Evolutionary conservation across 2,888 invertebrate genomes (phyloP).

Genomic region (Therioaphis trifolii): DNA sequence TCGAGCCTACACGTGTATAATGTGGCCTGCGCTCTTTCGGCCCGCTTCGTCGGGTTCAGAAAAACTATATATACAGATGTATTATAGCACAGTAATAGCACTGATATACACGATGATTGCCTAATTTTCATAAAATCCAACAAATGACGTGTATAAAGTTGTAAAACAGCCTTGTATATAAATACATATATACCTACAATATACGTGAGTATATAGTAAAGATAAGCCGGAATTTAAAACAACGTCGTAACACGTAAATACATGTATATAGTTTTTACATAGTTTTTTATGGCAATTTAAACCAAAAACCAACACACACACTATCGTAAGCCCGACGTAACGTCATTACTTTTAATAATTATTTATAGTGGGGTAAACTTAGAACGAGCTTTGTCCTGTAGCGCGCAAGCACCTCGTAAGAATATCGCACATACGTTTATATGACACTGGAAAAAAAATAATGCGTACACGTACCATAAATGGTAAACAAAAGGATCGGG

Average conservation of each 20-base stretch:
- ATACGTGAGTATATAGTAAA: too few relatives aligned
- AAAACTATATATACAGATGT: too few relatives aligned
- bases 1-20: too few relatives aligned
- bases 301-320: background rate
- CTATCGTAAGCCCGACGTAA: background rate
- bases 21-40: too few relatives aligned
- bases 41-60: too few relatives aligned
- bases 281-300: background rate
- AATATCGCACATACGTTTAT: background rate
- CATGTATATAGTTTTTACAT: background rate
- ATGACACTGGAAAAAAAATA: background rate
- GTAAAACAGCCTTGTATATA: background rate
- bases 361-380: background rate
- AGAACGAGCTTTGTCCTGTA: too few relatives aligned
- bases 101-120: background rate
- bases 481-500: too few relatives aligned
- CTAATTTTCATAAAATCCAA: background rate
- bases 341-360: constrained; percentile 10
- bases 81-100: too few relatives aligned
- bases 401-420: background rate
- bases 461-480: too few relatives aligned
- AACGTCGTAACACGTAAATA: background rate
- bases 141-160: background rate
- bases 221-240: background rate
- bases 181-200: too few relatives aligned